Evolutionary conservation across 2,113 vertebrate genomes (phyloP), one percentile per base, ranked within the genome.

Genomic region (Anarrhichthys ocellatus): DNA sequence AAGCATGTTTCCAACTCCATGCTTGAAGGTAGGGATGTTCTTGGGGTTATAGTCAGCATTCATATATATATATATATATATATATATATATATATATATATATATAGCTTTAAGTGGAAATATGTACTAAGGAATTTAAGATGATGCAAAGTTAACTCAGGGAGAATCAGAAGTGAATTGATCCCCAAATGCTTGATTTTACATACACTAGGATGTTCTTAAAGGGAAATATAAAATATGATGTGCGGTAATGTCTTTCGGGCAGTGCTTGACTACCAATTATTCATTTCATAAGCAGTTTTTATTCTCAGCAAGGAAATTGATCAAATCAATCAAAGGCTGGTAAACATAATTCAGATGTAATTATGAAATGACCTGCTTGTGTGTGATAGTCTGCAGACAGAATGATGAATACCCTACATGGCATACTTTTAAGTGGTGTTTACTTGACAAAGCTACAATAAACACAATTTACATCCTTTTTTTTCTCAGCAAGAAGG

Each of bases 401-500:
- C 73, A 81, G 70, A 82, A 80, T 88, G 85, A 90, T 87, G 63
- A 91, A 91, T 87, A 86, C 80, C 83, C 88, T 81, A 86, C 87
- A 87, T 87, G 63, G 27, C 78, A 75, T 87, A 87, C 73, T 83
- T 89, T 92, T 91, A 90, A 91, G 91, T 81, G 27, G 38, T 87
- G 86, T 89, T 88, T 91, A 91, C 88, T 84, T 50, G 10, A 91
- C 79, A 85, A 64, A 72, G 78, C 77, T 73, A 91, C 83, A 89
- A 84, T 91, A 92, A 93, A 92, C 83, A 87, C 83, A 84, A 91
- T 93, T 93, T 92, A 78, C 85, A 84, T 90, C 68, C 70, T 70
- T 86, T 88, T 22, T 34, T 88, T 92, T 90, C 85, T 84, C 76
- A 77, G 74, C 77, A 77, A 83, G 82, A 82, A 65, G 84, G 86